These are phyloP conservation scores for Monoplex corrugatus DNA, from an alignment of 2,888 invertebrate genomes.

Conservation along the genomic window DNA sequence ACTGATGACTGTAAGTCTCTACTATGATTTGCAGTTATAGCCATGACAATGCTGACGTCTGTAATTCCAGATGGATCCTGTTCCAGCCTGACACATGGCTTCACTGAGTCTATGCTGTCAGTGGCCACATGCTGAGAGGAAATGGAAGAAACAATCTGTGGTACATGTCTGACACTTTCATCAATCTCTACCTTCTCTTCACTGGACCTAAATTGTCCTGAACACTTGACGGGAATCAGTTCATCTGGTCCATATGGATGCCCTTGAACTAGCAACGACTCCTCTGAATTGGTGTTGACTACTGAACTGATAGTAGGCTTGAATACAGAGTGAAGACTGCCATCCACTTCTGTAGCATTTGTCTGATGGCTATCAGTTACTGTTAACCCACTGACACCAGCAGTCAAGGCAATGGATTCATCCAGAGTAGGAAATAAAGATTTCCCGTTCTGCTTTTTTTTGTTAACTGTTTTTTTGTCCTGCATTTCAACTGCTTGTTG, in stretches of 20 bases:
- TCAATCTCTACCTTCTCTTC: background rate
- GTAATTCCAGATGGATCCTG: conserved; percentile 1
- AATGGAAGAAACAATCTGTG: background rate
- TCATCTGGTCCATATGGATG: no score
- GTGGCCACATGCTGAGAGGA: background rate
- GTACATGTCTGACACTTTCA: background rate
- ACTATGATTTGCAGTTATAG: background rate
- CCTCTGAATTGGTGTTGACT: background rate
- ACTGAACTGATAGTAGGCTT: background rate
- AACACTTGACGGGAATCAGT: no score
- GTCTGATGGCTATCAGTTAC: background rate
- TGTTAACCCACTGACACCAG: background rate
- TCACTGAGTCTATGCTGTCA: background rate
- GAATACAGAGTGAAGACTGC: background rate
- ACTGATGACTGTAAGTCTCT: background rate
- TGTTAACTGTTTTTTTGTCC: background rate
- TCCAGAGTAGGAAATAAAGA: background rate
- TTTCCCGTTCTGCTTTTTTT: background rate
- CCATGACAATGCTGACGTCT: conserved; percentile 21
- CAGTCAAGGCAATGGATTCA: conserved; percentile 1
- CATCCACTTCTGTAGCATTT: background rate
- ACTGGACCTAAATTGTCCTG: background rate
- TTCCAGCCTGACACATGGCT: background rate
- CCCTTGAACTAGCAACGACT: background rate
- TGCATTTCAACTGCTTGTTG: background rate